These are phyloP conservation scores for Hemibagrus wyckioides DNA, from an alignment of 2,113 vertebrate species.

Conservation along the genomic window DNA sequence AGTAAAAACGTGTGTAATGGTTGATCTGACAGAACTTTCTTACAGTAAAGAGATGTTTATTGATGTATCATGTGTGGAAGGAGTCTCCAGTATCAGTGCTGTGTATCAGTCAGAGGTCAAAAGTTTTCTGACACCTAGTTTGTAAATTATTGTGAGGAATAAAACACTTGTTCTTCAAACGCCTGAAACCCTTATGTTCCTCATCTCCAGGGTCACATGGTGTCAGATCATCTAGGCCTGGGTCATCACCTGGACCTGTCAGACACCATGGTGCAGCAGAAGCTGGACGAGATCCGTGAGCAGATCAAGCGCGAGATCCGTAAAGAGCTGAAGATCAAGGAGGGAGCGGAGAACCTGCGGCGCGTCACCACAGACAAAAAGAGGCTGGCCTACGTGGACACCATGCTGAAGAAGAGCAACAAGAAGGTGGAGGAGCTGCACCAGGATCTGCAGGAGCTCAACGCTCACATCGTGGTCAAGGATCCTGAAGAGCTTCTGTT, in stretches of 20 bases:
- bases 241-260: slow-evolving; percentile 83
- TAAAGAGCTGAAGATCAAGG: slow-evolving; percentile 93
- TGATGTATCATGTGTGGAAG: background rate
- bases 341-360: slow-evolving; percentile 88
- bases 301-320: slow-evolving; percentile 91
- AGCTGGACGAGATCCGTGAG: slow-evolving; percentile 88
- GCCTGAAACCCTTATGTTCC: background rate
- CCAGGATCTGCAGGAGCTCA: slow-evolving; percentile 95
- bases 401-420: slow-evolving; percentile 98
- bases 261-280: slow-evolving; percentile 87
- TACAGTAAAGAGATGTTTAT: background rate
- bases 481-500: slow-evolving; percentile 89
- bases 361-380: slow-evolving; percentile 99
- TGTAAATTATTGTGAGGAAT: background rate
- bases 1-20: too few relatives aligned
- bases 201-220: slow-evolving; percentile 72
- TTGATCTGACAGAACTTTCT: background rate
- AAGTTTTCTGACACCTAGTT: background rate
- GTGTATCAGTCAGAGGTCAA: background rate
- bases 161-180: background rate
- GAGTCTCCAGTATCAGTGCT: background rate
- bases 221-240: slow-evolving; percentile 77
- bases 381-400: slow-evolving; percentile 96
- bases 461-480: slow-evolving; percentile 96
- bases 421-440: slow-evolving; percentile 98